Evolutionary conservation across 2,797 vertebrate genomes (phyloP).

Genomic region (Lerista edwardsae): DNA sequence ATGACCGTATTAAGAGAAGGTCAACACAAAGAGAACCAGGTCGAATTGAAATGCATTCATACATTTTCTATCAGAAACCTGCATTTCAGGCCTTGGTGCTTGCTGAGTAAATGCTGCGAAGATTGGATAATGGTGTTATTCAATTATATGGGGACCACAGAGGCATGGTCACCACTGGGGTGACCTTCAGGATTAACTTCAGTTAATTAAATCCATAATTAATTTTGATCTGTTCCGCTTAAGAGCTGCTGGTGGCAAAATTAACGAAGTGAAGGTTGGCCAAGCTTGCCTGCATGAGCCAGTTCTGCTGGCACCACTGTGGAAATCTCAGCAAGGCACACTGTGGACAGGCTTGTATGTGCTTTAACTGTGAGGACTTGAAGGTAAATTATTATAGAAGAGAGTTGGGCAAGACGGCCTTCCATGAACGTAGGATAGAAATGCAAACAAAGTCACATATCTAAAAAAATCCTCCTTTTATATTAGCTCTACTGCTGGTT

Average conservation of each 20-base stretch:
- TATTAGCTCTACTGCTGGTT: not conserved
- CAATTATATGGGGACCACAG: not conserved
- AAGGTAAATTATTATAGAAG: not conserved
- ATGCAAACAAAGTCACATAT: not conserved
- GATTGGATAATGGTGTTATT: not conserved
- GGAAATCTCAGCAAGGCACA: not conserved
- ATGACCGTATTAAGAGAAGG: not conserved
- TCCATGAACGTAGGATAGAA: not conserved
- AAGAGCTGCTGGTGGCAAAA: too few species aligned
- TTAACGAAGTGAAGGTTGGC: not conserved
- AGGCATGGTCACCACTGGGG: not conserved
- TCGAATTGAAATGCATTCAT: not conserved
- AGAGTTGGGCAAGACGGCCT: not conserved
- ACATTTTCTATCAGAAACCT: not conserved
- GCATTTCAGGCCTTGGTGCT: not conserved
- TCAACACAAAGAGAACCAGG: not conserved
- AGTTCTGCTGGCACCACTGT: not conserved
- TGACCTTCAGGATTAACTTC: too few species aligned
- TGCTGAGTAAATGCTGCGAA: not conserved
- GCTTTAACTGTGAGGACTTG: not conserved
- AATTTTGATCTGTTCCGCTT: too few species aligned
- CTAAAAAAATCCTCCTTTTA: not conserved
- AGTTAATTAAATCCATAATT: too few species aligned
- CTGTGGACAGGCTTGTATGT: not conserved
- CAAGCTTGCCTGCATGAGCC: too few species aligned